phyloP scores from a whole-genome alignment of 2,888 invertebrate species.

The Drymonia ruficornis region DNA sequence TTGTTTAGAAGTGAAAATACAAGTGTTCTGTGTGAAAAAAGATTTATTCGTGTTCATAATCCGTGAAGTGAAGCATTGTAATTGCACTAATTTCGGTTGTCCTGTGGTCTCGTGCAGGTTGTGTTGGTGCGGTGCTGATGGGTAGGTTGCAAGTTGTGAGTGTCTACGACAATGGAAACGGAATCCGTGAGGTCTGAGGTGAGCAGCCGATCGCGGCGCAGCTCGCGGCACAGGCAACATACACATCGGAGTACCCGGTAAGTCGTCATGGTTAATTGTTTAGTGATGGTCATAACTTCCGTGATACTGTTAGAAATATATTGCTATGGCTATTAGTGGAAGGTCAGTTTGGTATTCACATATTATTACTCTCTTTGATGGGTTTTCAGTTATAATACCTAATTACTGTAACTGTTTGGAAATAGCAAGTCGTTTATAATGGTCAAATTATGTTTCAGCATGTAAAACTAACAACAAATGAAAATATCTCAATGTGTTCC shows the following conservation, averaged over 20 bases:
- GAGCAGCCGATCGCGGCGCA: conserved; percentile 91
- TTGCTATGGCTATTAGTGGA: neutral
- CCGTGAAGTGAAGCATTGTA: conserved; percentile 72
- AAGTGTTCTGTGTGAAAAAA: conserved; percentile 40
- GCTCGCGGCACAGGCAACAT: conserved; percentile 86
- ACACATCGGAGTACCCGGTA: conserved; percentile 88
- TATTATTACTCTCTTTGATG: neutral
- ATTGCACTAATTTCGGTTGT: conserved; percentile 66
- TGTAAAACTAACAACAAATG: too few species aligned
- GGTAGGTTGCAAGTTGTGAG: conserved; percentile 52
- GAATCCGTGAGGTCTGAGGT: conserved; percentile 97
- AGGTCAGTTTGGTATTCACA: neutral
- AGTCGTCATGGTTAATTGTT: conserved; percentile 39
- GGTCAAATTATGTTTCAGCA: too few species aligned
- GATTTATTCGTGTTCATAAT: conserved; percentile 51
- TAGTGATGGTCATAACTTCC: neutral
- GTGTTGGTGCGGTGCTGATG: conserved; percentile 61
- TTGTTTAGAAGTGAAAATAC: conserved; percentile 20
- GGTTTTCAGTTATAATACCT: neutral
- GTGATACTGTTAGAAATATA: neutral
- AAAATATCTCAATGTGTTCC: too few species aligned
- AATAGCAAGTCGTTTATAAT: too few species aligned
- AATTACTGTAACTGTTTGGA: too few species aligned
- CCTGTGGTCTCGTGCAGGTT: conserved; percentile 59
- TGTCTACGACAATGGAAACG: conserved; percentile 90